Conservation (phyloP, 2,888 invertebrate genomes). For the Petrolisthes manimaculis region DNA sequence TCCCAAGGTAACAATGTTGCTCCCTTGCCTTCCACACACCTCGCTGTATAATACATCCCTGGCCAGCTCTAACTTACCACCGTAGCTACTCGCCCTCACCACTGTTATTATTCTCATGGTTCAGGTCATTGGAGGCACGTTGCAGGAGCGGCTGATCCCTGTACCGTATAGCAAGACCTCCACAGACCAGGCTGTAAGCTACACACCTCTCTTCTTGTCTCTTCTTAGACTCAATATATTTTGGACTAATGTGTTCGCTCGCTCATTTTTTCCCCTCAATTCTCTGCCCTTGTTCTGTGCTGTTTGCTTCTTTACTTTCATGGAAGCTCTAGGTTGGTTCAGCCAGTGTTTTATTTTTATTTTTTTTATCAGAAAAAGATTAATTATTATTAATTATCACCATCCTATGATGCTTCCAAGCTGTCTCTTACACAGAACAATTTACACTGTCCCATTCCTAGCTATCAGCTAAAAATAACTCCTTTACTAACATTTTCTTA, state of each 20-base stretch:
- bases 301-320: conserved; percentile 59
- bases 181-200: conserved; percentile 99
- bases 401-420: conserved; percentile 60
- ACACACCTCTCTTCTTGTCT: conserved; percentile 69
- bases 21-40: conserved; percentile 63
- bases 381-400: conserved; percentile 35
- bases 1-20: conserved; percentile 5
- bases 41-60: conserved; percentile 64
- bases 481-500: conserved; percentile 50
- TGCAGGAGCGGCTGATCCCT: conserved; percentile 99
- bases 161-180: conserved; percentile 99
- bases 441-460: conserved; percentile 56
- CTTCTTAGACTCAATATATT: conserved; percentile 64
- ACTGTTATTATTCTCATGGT: conserved; percentile 66
- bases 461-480: conserved; percentile 45
- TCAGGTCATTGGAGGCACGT: conserved; percentile 99
- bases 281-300: conserved; percentile 62
- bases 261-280: conserved; percentile 58
- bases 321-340: conserved; percentile 57
- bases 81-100: conserved; percentile 89
- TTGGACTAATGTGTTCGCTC: conserved; percentile 64
- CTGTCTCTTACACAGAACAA: conserved; percentile 65
- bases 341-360: conserved; percentile 32
- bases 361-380: conserved; percentile 21
- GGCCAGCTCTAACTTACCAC: conserved; percentile 68